Conservation (phyloP, 2,888 invertebrate genomes). For the Clepsis dumicolana region DNA sequence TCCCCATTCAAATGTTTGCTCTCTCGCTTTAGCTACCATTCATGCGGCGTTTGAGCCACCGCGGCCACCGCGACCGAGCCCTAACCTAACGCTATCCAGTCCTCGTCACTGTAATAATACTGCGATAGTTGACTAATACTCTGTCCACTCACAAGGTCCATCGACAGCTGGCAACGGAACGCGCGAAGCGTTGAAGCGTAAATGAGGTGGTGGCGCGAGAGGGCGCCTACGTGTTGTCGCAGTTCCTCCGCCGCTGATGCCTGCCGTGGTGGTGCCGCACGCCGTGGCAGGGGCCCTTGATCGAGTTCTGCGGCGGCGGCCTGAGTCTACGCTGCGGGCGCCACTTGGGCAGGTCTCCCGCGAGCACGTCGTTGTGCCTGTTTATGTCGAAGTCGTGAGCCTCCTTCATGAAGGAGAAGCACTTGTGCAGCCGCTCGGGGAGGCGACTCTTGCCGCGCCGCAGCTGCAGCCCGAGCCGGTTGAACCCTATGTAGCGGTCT, state of each 20-base stretch:
- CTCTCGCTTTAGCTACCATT: constrained; percentile 83
- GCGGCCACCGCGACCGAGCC: constrained; percentile 76
- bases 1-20: constrained; percentile 81
- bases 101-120: constrained; percentile 86
- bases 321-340: constrained; percentile 79
- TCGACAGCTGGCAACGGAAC: constrained; percentile 83
- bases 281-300: constrained; percentile 74
- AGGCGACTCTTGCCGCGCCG: constrained; percentile 75
- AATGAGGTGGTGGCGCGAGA: constrained; percentile 71
- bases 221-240: constrained; percentile 78
- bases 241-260: constrained; percentile 79
- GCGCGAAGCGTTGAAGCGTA: constrained; percentile 84
- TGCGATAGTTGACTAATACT: constrained; percentile 86
- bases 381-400: constrained; percentile 87
- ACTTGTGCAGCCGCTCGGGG: constrained; percentile 80
- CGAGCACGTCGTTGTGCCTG: constrained; percentile 86
- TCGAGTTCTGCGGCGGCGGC: constrained; percentile 72
- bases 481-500: constrained; percentile 88
- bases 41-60: constrained; percentile 77
- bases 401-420: constrained; percentile 88
- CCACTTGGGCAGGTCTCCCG: constrained; percentile 77
- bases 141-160: constrained; percentile 84
- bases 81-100: constrained; percentile 83
- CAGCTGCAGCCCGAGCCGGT: constrained; percentile 86
- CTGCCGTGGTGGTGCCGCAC: constrained; percentile 80